A percentile compares a stretch with the other conserved stretches of the same genome.
Conservation (phyloP, 2,888 invertebrate genomes). For the Amphipyra tragopoginis region DNA sequence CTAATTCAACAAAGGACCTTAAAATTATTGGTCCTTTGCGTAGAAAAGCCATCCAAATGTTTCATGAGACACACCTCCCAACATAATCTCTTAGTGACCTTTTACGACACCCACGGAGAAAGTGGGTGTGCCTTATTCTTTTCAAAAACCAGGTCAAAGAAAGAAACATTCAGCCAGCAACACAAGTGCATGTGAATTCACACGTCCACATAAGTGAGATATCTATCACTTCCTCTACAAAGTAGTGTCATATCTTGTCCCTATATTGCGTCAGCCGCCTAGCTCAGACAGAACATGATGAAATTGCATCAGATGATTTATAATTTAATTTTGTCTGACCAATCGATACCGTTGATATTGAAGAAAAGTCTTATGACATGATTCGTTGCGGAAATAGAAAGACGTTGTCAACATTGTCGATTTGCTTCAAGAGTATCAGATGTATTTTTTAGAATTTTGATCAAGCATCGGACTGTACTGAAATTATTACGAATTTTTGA, state of each 20-base stretch:
- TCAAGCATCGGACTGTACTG: no score
- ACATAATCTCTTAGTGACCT: background rate
- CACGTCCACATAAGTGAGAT: constrained; percentile 1
- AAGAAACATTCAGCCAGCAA: constrained; percentile 3
- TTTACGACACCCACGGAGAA: background rate
- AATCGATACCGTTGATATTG: background rate
- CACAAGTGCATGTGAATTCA: constrained; percentile 1
- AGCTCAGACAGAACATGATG: constrained; percentile 14
- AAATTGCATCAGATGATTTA: constrained; percentile 46
- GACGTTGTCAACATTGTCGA: no score
- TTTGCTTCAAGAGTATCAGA: no score
- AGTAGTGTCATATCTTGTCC: background rate
- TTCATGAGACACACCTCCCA: no score
- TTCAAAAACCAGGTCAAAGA: background rate
- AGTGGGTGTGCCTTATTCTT: no score
- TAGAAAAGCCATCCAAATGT: no score
- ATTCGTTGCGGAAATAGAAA: constrained; percentile 1
- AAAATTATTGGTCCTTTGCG: no score
- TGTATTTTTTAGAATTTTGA: no score
- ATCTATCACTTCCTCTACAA: constrained; percentile 10
- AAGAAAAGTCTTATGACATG: constrained; percentile 16
- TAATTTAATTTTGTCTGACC: constrained; percentile 4
- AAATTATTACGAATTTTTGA: no score
- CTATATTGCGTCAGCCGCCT: constrained; percentile 36
- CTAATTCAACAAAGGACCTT: no score